Percentiles rank a stretch among this genome's conserved stretches.
phyloP scores from a whole-genome alignment of 2,888 invertebrate species.

The Ecliptopera silaceata region DNA sequence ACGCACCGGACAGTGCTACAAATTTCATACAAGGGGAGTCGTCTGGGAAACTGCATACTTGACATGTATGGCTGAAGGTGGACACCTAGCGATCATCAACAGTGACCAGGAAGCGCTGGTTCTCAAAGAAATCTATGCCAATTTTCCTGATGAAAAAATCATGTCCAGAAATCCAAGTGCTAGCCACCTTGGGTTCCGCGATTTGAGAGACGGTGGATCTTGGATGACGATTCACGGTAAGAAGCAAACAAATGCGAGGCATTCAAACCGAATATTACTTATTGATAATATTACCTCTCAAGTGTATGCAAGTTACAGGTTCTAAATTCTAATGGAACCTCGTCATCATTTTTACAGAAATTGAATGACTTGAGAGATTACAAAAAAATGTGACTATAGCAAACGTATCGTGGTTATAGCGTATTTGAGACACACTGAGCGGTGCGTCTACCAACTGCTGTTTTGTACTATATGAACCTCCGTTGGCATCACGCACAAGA shows the following conservation, averaged over 20 bases:
- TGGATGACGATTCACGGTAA: neutral
- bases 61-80: neutral
- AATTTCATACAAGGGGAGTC: neutral
- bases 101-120: neutral
- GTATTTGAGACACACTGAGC: too few relatives aligned
- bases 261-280: too few relatives aligned
- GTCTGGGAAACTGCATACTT: neutral
- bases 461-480: neutral
- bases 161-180: neutral
- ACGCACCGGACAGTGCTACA: neutral
- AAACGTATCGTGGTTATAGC: too few relatives aligned
- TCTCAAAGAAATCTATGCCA: neutral
- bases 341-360: too few relatives aligned
- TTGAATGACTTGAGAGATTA: too few relatives aligned
- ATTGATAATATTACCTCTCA: too few relatives aligned
- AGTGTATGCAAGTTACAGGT: too few relatives aligned
- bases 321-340: too few relatives aligned
- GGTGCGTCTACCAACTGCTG: too few relatives aligned
- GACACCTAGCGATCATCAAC: neutral
- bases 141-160: neutral
- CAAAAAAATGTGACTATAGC: too few relatives aligned
- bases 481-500: neutral
- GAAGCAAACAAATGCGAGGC: too few relatives aligned
- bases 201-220: neutral
- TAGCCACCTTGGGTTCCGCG: neutral